Evolutionary conservation across 2,888 invertebrate genomes (phyloP).

Genomic region (Empis livida): DNA sequence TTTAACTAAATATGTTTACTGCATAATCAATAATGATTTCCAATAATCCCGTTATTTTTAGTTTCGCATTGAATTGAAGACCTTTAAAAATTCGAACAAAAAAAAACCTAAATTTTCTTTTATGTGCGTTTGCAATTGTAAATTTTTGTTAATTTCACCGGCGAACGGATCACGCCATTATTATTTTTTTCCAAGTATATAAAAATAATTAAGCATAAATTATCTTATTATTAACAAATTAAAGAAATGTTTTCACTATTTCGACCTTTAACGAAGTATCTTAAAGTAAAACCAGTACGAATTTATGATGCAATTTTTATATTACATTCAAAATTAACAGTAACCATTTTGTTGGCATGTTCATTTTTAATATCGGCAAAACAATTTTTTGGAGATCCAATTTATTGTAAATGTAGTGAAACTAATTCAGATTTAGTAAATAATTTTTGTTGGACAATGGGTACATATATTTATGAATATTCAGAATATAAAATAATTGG

Average conservation of each 20-base stretch:
- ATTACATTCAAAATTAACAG: not conserved
- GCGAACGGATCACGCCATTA: no score
- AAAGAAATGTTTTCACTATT: not conserved
- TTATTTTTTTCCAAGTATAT: no score
- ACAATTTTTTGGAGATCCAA: slow-evolving; percentile 57
- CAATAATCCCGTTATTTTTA: no score
- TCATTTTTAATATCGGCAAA: not conserved
- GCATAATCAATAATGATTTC: no score
- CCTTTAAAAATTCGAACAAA: no score
- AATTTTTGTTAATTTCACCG: no score
- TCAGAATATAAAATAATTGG: slow-evolving; percentile 1
- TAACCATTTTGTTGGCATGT: not conserved
- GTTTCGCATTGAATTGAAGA: no score
- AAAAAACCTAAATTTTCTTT: no score
- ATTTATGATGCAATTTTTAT: not conserved
- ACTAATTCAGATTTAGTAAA: slow-evolving; percentile 50
- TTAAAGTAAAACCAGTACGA: not conserved
- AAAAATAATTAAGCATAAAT: no score
- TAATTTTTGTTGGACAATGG: slow-evolving; percentile 68
- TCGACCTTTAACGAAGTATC: not conserved
- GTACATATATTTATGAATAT: slow-evolving; percentile 44
- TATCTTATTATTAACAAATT: no score
- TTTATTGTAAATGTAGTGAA: slow-evolving; percentile 52
- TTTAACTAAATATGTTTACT: no score
- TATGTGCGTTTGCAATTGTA: no score